Base-by-base conservation (phyloP, 37 sponge, comb jelly and placozoan genomes). In the Mnemiopsis leidyi region DNA sequence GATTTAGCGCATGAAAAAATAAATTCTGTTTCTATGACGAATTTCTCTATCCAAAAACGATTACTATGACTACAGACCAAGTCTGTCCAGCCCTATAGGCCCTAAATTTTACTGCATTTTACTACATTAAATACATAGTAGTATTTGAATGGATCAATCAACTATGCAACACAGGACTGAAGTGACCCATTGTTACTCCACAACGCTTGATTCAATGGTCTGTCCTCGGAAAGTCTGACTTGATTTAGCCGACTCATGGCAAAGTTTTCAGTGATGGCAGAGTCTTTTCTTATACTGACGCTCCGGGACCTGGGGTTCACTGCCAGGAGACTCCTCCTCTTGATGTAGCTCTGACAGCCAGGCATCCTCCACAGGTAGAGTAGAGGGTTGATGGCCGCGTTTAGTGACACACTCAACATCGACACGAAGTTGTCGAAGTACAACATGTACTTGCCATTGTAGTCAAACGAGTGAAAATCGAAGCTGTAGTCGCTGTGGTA, bases 351-450 rank as follows among this genome's bases (percentile, higher is more conserved):
- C 21, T 33, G 2, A 36, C 23, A 30, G 37, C 82, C 23, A 29
- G 82, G 82, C 82, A 79, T 79, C 5, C 82, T 28, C 82, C 82
- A 79, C 36, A 32, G 37, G 82, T 79, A 79, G 36, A 79, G 37
- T 5, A 79, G 36, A 29, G 82, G 82, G 82, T 79, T 79, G 7
- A 71, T 28, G 3, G 75, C 75, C 31, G 75, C 75, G 75, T 71
- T 71, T 24, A 71, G 75, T 13, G 82, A 30, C 36, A 79, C 82
- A 23, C 82, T 79, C 82, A 79, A 13, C 82, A 79, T 9, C 36
- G 82, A 16, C 37, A 79, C 82, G 21, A 79, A 79, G 37, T 79
- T 32, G 37, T 79, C 82, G 36, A 33, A 79, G 37, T 79, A 79
- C 36, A 79, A 32, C 73, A 25, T 69, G 36, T 35, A 32, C 20